Evolutionary conservation across 2,888 invertebrate genomes (phyloP), one percentile per base, ranked within the genome.

Genomic region (Spicauda simplicius): DNA sequence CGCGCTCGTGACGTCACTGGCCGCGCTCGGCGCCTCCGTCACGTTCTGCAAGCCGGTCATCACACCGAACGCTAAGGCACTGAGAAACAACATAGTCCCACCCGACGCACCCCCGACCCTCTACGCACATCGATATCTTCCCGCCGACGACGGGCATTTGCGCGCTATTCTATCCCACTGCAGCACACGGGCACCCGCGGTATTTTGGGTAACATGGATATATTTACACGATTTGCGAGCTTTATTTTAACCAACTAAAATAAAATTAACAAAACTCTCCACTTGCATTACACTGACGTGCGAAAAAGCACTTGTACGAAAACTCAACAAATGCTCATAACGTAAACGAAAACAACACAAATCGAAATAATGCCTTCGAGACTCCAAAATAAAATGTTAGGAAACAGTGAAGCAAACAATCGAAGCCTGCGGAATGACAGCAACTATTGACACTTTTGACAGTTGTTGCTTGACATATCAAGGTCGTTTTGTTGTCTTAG

Each of bases 71-170:
- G 91, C 87, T 86, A 93, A 88, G 87, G 90, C 93, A 90, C 93
- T 86, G 81, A 93, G 82, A 80, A 93, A 90, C 84, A 93, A 88
- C 93, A 93, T 93, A 88, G 83, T 91, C 88, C 89, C 88, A 83
- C 89, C 85, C 80, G 85, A 79, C 77, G 75, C 71, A 72, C 73
- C 72, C 70, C 75, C 76, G 71, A 71, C 76, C 75, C 74, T 71
- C 72, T 75, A 73, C 73, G 70, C 73, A 74, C 77, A 78, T 78
- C 76, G 77, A 75, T 74, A 74, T 74, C 74, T 74, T 73, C 78
- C 75, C 76, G 82, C 76, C 74, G 77, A 78, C 83, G 77, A 82
- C 84, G 87, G 75, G 84, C 90, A 91, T 91, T 90, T 87, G 88
- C 83, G 79, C 76, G 79, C 76, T 81, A 74, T 79, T 80, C 73